These are phyloP conservation scores for Clarias laeviceps DNA, from an alignment of 2,797 vertebrate genomes.

Conservation along the genomic window DNA sequence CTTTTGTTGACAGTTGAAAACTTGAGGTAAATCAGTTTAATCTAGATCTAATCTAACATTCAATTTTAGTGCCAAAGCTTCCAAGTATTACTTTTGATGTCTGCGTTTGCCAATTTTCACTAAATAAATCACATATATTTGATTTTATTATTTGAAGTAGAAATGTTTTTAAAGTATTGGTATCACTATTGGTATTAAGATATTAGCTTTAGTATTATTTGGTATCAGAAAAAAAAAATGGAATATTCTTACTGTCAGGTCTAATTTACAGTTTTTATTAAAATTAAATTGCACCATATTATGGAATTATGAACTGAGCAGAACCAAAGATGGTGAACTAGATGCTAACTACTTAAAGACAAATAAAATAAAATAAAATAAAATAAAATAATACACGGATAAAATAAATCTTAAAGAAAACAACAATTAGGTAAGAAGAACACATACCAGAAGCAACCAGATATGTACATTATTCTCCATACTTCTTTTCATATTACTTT, in stretches of 20 bases:
- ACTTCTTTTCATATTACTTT: background rate
- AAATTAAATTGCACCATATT: background rate
- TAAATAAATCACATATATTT: too few relatives aligned
- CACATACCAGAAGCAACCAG: background rate
- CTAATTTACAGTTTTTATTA: background rate
- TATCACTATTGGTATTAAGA: too few relatives aligned
- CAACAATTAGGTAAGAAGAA: background rate
- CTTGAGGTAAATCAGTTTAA: too few relatives aligned
- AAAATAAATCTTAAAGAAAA: background rate
- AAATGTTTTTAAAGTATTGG: too few relatives aligned
- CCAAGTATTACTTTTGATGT: too few relatives aligned
- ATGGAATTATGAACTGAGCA: background rate
- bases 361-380: background rate
- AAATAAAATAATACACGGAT: background rate
- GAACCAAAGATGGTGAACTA: background rate
- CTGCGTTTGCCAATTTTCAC: too few relatives aligned
- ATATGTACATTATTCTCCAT: background rate
- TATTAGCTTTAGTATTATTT: too few relatives aligned
- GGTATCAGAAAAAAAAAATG: too few relatives aligned
- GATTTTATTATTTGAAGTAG: too few relatives aligned
- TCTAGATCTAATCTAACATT: too few relatives aligned
- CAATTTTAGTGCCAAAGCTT: too few relatives aligned
- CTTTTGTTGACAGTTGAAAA: too few relatives aligned
- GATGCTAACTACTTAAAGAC: background rate
- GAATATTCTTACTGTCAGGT: background rate